Percentiles rank a stretch among this genome's conserved stretches.
Conservation (phyloP, 2,888 invertebrate species). For the Ormyrus rosae region DNA sequence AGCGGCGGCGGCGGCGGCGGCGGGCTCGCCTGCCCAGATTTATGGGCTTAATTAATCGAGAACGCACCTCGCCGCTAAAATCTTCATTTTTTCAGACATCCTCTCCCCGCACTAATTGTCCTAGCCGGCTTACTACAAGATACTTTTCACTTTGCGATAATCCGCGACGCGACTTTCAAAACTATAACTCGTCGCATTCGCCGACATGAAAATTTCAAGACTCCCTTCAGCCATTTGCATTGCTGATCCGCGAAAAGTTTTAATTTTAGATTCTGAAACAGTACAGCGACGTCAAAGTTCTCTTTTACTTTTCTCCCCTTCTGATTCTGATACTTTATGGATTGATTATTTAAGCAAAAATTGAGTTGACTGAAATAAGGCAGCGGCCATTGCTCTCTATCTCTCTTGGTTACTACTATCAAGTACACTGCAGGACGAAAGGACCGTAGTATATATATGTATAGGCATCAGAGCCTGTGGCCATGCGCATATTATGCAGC, state of each 20-base stretch:
- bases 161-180: constrained; percentile 1
- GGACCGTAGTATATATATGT: background rate
- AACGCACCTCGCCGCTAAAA: constrained; percentile 21
- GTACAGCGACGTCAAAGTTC: constrained; percentile 8
- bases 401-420: too few relatives aligned
- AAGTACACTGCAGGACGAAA: background rate
- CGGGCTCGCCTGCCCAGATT: constrained; percentile 37
- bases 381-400: too few relatives aligned
- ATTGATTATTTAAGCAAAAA: constrained; percentile 1
- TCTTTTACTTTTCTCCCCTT: constrained; percentile 27
- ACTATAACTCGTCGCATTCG: constrained; percentile 34
- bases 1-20: constrained; percentile 1
- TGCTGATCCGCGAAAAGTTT: constrained; percentile 49
- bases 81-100: constrained; percentile 14
- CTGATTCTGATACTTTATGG: constrained; percentile 21
- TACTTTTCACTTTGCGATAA: too few relatives aligned
- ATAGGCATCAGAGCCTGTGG: constrained; percentile 3
- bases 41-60: constrained; percentile 54
- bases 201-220: constrained; percentile 34
- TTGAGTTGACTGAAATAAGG: too few relatives aligned
- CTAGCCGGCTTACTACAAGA: too few relatives aligned
- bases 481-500: constrained; percentile 34
- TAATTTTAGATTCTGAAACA: constrained; percentile 50
- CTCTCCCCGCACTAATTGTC: background rate
- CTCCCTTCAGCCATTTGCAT: constrained; percentile 30